Evolutionary conservation across 2,113 vertebrate genomes (phyloP).

Genomic region (Macrotis lagotis): DNA sequence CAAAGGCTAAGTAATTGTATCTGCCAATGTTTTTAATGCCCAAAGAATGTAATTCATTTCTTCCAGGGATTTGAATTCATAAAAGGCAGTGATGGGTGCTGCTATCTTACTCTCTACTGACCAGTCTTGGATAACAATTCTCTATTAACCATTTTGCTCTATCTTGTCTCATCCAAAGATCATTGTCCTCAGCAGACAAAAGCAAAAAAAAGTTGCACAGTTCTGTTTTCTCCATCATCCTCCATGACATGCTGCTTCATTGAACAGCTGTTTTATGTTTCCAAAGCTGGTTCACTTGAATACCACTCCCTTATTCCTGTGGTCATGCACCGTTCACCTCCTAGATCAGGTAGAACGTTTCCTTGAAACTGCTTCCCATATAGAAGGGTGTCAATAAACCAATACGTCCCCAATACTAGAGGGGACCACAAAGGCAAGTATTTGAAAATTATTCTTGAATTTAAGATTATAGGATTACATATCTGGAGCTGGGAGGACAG

Average conservation of each 20-base stretch:
- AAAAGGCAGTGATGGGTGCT: background rate
- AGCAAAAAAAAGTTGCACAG: background rate
- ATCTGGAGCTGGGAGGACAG: background rate
- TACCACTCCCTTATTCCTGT: background rate
- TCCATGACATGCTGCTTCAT: background rate
- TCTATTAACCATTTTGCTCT: background rate
- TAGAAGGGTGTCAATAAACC: background rate
- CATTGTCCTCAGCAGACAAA: background rate
- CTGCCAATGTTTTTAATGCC: background rate
- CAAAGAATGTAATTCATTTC: background rate
- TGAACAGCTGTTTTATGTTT: background rate
- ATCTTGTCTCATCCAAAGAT: background rate
- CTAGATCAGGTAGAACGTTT: background rate
- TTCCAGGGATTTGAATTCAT: background rate
- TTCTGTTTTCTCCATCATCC: background rate
- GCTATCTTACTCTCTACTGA: background rate
- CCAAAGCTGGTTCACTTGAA: background rate
- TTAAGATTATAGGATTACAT: background rate
- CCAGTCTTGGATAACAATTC: background rate
- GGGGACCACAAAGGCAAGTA: background rate
- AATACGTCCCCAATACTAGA: background rate
- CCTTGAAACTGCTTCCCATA: background rate
- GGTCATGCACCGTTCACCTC: background rate
- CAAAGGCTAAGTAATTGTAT: background rate
- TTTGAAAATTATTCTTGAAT: background rate